phyloP scores from a whole-genome alignment of 2,888 invertebrate genomes.

The Pammene fasciana region DNA sequence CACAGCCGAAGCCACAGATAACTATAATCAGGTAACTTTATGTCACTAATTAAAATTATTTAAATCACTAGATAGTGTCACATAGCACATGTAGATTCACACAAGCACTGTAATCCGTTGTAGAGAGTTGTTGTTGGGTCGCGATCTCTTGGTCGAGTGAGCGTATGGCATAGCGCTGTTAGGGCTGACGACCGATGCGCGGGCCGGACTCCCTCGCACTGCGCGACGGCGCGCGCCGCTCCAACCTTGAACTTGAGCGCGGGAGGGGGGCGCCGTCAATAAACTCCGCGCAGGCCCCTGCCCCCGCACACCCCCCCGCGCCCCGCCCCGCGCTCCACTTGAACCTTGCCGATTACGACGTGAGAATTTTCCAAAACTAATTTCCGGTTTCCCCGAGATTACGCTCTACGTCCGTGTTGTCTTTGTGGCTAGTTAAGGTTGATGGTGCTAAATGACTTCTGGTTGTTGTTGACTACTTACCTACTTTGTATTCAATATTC shows the following conservation, averaged over 20 bases:
- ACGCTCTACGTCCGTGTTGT: slow-evolving; percentile 24
- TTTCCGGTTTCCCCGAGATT: slow-evolving; percentile 40
- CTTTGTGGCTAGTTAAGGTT: slow-evolving; percentile 10
- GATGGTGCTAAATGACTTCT: neutral
- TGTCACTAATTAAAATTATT: slow-evolving; percentile 48
- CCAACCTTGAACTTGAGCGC: slow-evolving; percentile 85
- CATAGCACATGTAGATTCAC: slow-evolving; percentile 64
- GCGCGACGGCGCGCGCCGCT: slow-evolving; percentile 83
- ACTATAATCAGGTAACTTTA: slow-evolving; percentile 72
- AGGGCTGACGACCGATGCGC: slow-evolving; percentile 83
- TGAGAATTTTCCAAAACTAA: slow-evolving; percentile 52
- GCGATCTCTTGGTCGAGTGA: slow-evolving; percentile 71
- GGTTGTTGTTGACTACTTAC: neutral
- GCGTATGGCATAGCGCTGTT: slow-evolving; percentile 74
- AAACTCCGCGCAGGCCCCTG: slow-evolving; percentile 79
- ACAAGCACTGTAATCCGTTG: slow-evolving; percentile 79
- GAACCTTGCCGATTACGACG: slow-evolving; percentile 59
- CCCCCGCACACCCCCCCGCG: slow-evolving; percentile 63
- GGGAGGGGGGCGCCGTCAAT: slow-evolving; percentile 78
- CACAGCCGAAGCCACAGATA: slow-evolving; percentile 79
- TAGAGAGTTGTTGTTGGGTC: slow-evolving; percentile 59
- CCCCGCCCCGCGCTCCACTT: slow-evolving; percentile 54
- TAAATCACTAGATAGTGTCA: slow-evolving; percentile 58
- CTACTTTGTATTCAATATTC: neutral
- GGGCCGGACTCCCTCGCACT: slow-evolving; percentile 84